Conservation (phyloP, 2,113 vertebrate species). For the Aepyceros melampus region DNA sequence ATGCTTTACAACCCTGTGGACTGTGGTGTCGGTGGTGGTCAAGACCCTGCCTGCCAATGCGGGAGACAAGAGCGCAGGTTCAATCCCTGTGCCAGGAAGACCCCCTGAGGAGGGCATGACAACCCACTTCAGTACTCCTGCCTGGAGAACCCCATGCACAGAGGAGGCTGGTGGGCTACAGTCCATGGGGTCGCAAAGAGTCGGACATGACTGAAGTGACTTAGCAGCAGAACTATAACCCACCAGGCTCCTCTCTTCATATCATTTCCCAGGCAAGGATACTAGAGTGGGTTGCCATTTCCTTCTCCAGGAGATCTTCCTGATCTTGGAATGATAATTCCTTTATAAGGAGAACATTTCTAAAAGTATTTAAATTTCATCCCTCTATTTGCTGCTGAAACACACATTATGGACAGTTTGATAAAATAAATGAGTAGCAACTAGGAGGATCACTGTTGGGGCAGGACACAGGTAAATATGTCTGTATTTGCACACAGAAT, state of each 20-base stretch:
- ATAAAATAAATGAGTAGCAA: neutral
- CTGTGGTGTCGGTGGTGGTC: neutral
- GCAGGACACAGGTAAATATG: neutral
- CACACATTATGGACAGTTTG: neutral
- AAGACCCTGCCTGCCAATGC: neutral
- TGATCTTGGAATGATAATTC: neutral
- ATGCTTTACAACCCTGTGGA: neutral
- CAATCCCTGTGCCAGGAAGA: neutral
- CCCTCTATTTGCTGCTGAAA: neutral
- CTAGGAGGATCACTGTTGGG: neutral
- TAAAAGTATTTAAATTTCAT: neutral
- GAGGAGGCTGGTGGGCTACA: neutral
- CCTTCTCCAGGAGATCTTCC: neutral
- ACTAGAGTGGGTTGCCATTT: neutral
- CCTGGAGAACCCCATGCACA: neutral
- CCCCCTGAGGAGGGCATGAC: neutral
- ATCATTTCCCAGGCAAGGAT: neutral
- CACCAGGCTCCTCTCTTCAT: neutral
- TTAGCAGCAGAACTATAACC: neutral
- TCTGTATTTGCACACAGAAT: neutral
- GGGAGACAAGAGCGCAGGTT: neutral
- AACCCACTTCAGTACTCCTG: neutral
- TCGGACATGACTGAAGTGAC: neutral
- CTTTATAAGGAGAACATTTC: neutral
- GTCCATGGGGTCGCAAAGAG: neutral